Conservation (phyloP, 2,888 invertebrate genomes). For the Bimastos eiseni region DNA sequence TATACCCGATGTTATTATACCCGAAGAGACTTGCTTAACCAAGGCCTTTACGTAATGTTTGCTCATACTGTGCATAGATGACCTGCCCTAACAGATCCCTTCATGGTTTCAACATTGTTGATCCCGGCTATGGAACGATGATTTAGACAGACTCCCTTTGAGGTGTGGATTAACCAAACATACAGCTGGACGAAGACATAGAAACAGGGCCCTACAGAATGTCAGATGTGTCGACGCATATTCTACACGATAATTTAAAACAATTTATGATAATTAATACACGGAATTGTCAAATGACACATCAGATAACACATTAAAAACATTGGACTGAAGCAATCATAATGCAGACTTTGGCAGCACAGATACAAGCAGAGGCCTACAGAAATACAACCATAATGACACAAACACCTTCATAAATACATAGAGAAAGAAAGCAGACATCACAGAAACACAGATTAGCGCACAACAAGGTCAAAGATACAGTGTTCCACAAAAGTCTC, state of each 20-base stretch:
- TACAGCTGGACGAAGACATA: neutral
- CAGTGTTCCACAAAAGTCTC: neutral
- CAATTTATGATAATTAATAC: constrained; percentile 13
- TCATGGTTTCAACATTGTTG: neutral
- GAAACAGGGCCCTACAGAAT: neutral
- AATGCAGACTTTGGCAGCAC: neutral
- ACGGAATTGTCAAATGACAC: neutral
- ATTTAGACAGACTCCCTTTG: neutral
- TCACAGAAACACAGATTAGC: neutral
- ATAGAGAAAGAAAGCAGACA: neutral
- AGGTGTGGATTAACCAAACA: constrained; percentile 13
- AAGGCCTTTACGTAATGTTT: neutral
- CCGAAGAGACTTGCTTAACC: neutral
- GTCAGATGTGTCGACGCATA: neutral
- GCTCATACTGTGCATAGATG: neutral
- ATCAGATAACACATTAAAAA: neutral
- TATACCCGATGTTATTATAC: no score
- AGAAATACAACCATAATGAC: neutral
- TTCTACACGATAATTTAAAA: neutral
- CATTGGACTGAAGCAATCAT: neutral
- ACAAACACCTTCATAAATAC: neutral
- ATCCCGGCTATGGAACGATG: neutral
- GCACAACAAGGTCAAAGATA: neutral
- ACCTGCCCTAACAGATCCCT: neutral
- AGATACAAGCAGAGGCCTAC: neutral